A percentile compares a stretch with the other conserved stretches of the same genome.
These are phyloP conservation scores for Mythimna albipuncta DNA, from an alignment of 2,888 invertebrate genomes.

Conservation along the genomic window DNA sequence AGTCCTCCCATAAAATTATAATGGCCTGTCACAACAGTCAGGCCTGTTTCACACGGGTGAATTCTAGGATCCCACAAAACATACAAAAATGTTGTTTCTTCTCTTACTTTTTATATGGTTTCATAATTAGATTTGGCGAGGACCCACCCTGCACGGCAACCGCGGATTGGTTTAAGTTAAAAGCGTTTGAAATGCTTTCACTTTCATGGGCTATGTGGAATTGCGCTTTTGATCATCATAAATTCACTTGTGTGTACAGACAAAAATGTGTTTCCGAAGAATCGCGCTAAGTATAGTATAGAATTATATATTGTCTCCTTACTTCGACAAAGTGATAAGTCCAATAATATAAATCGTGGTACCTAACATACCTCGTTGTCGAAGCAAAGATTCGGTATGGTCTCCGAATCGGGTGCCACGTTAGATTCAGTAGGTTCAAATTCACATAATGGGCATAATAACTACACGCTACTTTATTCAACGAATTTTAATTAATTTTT, in stretches of 20 bases:
- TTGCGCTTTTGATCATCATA: not conserved
- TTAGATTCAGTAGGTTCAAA: too few relatives aligned
- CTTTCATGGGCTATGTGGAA: not conserved
- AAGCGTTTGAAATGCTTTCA: slow-evolving; percentile 36
- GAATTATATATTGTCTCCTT: too few relatives aligned
- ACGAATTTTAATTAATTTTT: not conserved
- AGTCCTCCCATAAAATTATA: slow-evolving; percentile 51
- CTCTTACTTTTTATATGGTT: slow-evolving; percentile 79
- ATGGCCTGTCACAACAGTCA: slow-evolving; percentile 66
- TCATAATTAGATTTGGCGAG: slow-evolving; percentile 90
- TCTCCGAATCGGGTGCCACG: too few relatives aligned
- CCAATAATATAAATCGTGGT: too few relatives aligned
- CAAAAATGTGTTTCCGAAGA: not conserved
- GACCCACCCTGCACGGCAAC: slow-evolving; percentile 80
- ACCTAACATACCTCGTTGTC: too few relatives aligned
- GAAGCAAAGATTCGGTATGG: too few relatives aligned
- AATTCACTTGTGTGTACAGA: not conserved
- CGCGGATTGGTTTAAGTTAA: slow-evolving; percentile 68
- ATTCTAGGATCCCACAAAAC: slow-evolving; percentile 74
- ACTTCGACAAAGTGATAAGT: too few relatives aligned
- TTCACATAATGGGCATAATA: too few relatives aligned
- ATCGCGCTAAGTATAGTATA: not conserved
- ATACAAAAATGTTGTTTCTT: slow-evolving; percentile 80
- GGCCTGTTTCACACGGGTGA: slow-evolving; percentile 73
- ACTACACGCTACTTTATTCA: not conserved